Conservation (phyloP, 1,140 invertebrate species). For the Mamestra configurata region DNA sequence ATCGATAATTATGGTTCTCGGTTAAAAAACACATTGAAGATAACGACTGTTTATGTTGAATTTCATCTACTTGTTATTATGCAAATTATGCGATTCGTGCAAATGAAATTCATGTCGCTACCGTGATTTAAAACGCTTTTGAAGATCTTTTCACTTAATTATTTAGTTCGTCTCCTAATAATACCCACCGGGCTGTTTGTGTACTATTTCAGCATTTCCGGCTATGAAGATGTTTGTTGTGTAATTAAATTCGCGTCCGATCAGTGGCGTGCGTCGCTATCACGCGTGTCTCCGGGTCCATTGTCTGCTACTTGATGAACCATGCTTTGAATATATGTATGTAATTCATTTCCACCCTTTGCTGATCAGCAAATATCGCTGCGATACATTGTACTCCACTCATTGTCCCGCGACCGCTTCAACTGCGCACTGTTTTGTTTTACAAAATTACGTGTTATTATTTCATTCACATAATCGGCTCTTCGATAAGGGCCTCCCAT, state of each 20-base stretch:
- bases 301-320: conserved; percentile 35
- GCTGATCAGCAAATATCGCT: conserved; percentile 19
- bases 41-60: no score
- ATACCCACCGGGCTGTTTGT: not conserved
- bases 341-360: conserved; percentile 28
- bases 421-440: conserved; percentile 5
- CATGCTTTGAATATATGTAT: conserved; percentile 41
- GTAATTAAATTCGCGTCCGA: conserved; percentile 11
- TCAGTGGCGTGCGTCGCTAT: conserved; percentile 13
- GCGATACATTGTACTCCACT: conserved; percentile 13
- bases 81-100: no score
- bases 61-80: no score
- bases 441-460: conserved; percentile 10
- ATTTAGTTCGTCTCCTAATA: conserved; percentile 26
- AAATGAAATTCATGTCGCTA: no score
- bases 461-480: conserved; percentile 13
- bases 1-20: not conserved
- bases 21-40: not conserved
- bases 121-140: no score
- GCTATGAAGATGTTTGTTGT: not conserved
- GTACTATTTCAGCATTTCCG: conserved; percentile 28
- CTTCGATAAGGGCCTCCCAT: not conserved
- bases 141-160: not conserved
- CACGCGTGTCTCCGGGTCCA: conserved; percentile 26
- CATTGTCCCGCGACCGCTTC: not conserved